Conservation (phyloP, 2,797 vertebrate species). For the Pachyuromys duprasi region DNA sequence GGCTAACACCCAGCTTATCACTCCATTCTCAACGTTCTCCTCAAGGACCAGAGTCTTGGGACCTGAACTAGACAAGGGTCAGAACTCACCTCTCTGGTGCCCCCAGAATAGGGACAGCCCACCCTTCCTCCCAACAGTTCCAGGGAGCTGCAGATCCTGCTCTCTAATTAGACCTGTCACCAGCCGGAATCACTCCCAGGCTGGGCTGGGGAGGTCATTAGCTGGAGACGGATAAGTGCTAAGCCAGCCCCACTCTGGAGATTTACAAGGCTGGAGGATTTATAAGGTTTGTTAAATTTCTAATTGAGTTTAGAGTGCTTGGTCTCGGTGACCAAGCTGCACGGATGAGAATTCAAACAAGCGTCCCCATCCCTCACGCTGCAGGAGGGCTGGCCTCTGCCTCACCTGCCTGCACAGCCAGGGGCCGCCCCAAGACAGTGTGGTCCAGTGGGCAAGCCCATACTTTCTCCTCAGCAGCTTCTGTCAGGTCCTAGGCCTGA, state of each 20-base stretch:
- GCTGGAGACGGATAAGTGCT: slow-evolving; percentile 80
- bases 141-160: not conserved
- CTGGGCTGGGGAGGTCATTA: slow-evolving; percentile 76
- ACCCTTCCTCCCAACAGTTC: not conserved
- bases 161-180: slow-evolving; percentile 87
- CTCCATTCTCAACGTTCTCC: not conserved
- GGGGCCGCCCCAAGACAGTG: not conserved
- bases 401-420: not conserved
- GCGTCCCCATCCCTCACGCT: slow-evolving; percentile 48
- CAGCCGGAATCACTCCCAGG: slow-evolving; percentile 86
- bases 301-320: slow-evolving; percentile 83
- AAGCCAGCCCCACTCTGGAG: slow-evolving; percentile 73
- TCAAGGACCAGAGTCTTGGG: not conserved
- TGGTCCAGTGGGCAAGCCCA: not conserved
- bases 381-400: not conserved
- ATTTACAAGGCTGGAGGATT: slow-evolving; percentile 83
- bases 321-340: slow-evolving; percentile 70
- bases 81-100: not conserved
- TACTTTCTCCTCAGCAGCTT: not conserved
- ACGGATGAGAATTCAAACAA: slow-evolving; percentile 72
- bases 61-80: not conserved
- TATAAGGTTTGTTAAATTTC: slow-evolving; percentile 85
- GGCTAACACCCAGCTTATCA: not conserved
- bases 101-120: not conserved
- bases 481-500: not conserved